phyloP scores from a whole-genome alignment of 2,888 invertebrate species.

The Platycheirus albimanus region DNA sequence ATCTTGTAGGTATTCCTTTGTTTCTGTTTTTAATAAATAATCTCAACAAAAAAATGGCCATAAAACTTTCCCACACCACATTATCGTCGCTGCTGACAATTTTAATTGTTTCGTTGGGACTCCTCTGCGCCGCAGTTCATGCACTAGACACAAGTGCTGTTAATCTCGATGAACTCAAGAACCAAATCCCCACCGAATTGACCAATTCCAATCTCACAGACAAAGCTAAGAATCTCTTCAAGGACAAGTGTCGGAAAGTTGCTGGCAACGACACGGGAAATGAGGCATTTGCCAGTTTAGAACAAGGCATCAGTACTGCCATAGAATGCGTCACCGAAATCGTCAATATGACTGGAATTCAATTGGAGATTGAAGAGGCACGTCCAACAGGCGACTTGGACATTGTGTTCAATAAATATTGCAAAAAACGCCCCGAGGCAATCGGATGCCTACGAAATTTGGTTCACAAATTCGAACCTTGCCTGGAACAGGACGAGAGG shows the following conservation, averaged over 20 bases:
- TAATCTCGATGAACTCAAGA: constrained; percentile 77
- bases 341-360: constrained; percentile 85
- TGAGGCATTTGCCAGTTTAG: constrained; percentile 84
- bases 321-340: constrained; percentile 85
- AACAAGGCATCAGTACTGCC: constrained; percentile 82
- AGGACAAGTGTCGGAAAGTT: constrained; percentile 87
- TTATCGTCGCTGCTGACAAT: constrained; percentile 15
- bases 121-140: constrained; percentile 8
- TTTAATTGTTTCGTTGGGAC: constrained; percentile 28
- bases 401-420: constrained; percentile 89
- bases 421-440: constrained; percentile 84
- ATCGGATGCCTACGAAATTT: constrained; percentile 85
- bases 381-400: constrained; percentile 88
- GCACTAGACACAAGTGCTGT: constrained; percentile 75
- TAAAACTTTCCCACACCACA: constrained; percentile 21
- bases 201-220: constrained; percentile 79
- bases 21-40: background rate
- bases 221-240: constrained; percentile 84
- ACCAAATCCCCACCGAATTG: constrained; percentile 78
- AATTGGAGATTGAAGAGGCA: constrained; percentile 87
- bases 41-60: constrained; percentile 46
- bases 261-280: constrained; percentile 83
- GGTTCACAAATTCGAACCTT: constrained; percentile 85
- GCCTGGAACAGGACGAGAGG: constrained; percentile 86
- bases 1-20: too few relatives aligned